These are phyloP conservation scores for Acromyrmex charruanus DNA, from an alignment of 1,140 invertebrate species.

Conservation along the genomic window DNA sequence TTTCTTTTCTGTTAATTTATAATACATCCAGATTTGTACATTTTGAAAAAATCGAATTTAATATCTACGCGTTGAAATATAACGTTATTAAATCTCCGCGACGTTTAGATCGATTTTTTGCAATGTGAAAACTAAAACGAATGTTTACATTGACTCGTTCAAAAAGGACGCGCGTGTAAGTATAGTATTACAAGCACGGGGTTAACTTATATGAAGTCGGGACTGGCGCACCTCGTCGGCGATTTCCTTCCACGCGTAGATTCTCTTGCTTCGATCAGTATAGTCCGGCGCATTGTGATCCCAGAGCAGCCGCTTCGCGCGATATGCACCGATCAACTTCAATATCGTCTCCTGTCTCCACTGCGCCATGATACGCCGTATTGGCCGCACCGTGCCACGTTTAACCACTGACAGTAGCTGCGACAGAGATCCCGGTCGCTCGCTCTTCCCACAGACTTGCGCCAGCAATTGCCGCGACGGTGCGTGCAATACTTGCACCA, in stretches of 20 bases:
- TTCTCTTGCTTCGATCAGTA: slow-evolving; percentile 55
- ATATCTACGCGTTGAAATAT: not conserved
- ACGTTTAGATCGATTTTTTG: not conserved
- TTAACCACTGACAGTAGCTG: slow-evolving; percentile 31
- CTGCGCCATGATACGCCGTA: slow-evolving; percentile 52
- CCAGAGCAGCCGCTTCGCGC: slow-evolving; percentile 51
- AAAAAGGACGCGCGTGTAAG: no score
- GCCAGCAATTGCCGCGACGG: slow-evolving; percentile 55
- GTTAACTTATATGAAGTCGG: not conserved
- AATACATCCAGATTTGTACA: no score
- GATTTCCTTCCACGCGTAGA: slow-evolving; percentile 62
- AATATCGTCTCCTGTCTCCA: slow-evolving; percentile 64
- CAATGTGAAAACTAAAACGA: not conserved
- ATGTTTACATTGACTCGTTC: not conserved
- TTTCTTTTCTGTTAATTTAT: not conserved
- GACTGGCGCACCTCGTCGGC: slow-evolving; percentile 55
- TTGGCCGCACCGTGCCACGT: slow-evolving; percentile 26
- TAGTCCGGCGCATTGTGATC: slow-evolving; percentile 43
- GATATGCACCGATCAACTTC: slow-evolving; percentile 55
- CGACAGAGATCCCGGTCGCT: not conserved
- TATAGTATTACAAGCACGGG: not conserved
- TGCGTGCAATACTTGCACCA: slow-evolving; percentile 52
- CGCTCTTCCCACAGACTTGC: slow-evolving; percentile 53
- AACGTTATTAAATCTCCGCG: not conserved
- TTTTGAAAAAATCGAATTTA: not conserved